Evolutionary conservation across 2,797 vertebrate species (phyloP), one percentile per base, ranked within the genome.

Genomic region (Gymnodraco acuticeps): DNA sequence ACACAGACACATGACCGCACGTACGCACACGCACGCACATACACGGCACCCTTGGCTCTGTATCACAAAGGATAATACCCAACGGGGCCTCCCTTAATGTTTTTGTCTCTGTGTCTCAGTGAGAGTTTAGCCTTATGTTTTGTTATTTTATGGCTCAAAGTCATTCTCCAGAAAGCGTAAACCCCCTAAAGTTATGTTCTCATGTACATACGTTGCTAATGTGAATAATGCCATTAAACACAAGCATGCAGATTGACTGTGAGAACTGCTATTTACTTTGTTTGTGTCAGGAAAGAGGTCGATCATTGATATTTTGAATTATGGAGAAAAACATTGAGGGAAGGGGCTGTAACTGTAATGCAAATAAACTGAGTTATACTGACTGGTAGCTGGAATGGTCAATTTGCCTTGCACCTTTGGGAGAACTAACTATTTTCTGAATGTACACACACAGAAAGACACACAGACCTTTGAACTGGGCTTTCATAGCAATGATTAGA

Each of bases 401-500:
- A 76, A 81, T 73, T 79, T 70, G 52, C 43, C 62, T 65, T 3
- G 16, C 3, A 77, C 71, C 47, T 83, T 77, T 81, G 71, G 78
- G 78, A 81, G 65, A 59, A 45, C 52, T 17, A 74, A 52, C 46
- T 63, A 38, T 64, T 62, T 73, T 75, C 64, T 78, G 41, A 75
- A 42, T 45, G 52, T 48, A 42, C 50, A 77, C 61, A 76, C 52
- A 75, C 58, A 80, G 38, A 76, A 53, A 58, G 52, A 76, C 43
- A 75, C 53, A 75, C 43, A 81, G 45, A 84, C 80, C 90, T 92
- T 93, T 94, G 86, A 94, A 93, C 91, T 78, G 17, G 38, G 70
- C 68, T 71, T 68, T 75, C 68, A 69, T 75, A 73, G 80, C 61
- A 69, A 83, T 75, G 79, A 83, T 85, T 88, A 77, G 75, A 33